Conservation (phyloP, 2,888 invertebrate species). For the Agriopis marginaria region DNA sequence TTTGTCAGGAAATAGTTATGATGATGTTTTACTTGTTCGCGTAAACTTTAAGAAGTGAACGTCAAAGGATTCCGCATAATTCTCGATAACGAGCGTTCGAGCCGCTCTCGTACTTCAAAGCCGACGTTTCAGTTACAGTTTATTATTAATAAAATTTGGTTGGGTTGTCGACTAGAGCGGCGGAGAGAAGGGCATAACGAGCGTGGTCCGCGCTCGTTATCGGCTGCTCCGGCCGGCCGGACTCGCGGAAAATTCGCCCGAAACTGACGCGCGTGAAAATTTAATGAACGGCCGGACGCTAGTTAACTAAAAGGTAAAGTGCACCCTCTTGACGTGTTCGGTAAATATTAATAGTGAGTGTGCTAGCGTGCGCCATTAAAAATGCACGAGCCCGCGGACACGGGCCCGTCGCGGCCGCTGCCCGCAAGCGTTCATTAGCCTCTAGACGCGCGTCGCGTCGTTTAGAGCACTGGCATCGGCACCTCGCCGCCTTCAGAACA, state of each 20-base stretch:
- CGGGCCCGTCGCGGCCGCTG: constrained; percentile 56
- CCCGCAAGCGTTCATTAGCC: constrained; percentile 72
- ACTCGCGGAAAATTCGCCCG: constrained; percentile 86
- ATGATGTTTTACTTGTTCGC: constrained; percentile 44
- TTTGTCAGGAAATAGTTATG: constrained; percentile 42
- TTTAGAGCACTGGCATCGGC: constrained; percentile 53
- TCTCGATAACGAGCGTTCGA: constrained; percentile 82
- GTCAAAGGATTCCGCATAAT: constrained; percentile 84
- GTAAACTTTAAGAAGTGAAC: constrained; percentile 52
- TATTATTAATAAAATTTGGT: constrained; percentile 86
- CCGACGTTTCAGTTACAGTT: constrained; percentile 83
- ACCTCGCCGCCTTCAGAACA: constrained; percentile 41
- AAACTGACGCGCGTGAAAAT: constrained; percentile 87
- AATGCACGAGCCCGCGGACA: constrained; percentile 85
- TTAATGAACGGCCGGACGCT: constrained; percentile 87
- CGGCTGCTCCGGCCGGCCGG: constrained; percentile 78
- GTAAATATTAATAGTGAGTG: constrained; percentile 86
- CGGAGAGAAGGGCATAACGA: constrained; percentile 67
- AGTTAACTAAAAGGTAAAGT: constrained; percentile 87
- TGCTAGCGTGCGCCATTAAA: constrained; percentile 84
- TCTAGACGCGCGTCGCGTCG: constrained; percentile 62
- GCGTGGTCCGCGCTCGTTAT: constrained; percentile 72
- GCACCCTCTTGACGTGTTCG: constrained; percentile 87
- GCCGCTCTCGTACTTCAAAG: constrained; percentile 83
- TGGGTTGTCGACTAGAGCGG: constrained; percentile 62